Evolutionary conservation across 2,888 invertebrate genomes (phyloP).

Genomic region (Hirtodrosophila cameraria): DNA sequence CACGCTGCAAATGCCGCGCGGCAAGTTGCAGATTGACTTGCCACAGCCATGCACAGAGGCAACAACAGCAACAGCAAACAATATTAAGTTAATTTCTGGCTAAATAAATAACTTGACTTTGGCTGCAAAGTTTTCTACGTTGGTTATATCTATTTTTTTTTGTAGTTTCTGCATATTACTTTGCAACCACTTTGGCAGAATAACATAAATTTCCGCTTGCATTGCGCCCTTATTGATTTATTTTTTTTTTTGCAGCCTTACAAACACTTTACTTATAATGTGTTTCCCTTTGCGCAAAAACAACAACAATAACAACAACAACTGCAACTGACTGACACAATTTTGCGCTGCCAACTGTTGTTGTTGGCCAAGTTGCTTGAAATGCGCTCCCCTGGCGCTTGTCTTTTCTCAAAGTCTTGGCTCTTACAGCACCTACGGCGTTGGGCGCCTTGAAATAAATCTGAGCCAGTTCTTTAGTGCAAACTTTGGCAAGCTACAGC

Average conservation of each 20-base stretch:
- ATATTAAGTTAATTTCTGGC: conserved; percentile 45
- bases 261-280: conserved; percentile 52
- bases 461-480: conserved; percentile 51
- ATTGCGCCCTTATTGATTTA: background rate
- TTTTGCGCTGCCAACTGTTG: conserved; percentile 21
- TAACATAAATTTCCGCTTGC: conserved; percentile 49
- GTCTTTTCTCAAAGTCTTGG: conserved; percentile 49
- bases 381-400: conserved; percentile 25
- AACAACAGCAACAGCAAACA: conserved; percentile 17
- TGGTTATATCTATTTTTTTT: background rate
- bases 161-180: conserved; percentile 26
- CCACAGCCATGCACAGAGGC: conserved; percentile 15
- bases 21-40: conserved; percentile 26
- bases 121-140: conserved; percentile 9
- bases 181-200: conserved; percentile 53
- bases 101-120: conserved; percentile 48
- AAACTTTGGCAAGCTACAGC: conserved; percentile 51
- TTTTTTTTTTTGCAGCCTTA: conserved; percentile 9
- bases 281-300: conserved; percentile 48
- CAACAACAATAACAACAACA: conserved; percentile 14
- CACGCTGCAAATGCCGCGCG: conserved; percentile 5
- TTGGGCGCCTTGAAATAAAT: conserved; percentile 67
- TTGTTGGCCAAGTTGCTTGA: conserved; percentile 36
- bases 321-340: conserved; percentile 59
- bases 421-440: conserved; percentile 42